Base-by-base conservation (phyloP, 2,113 vertebrate genomes). In the Verasper variegatus region DNA sequence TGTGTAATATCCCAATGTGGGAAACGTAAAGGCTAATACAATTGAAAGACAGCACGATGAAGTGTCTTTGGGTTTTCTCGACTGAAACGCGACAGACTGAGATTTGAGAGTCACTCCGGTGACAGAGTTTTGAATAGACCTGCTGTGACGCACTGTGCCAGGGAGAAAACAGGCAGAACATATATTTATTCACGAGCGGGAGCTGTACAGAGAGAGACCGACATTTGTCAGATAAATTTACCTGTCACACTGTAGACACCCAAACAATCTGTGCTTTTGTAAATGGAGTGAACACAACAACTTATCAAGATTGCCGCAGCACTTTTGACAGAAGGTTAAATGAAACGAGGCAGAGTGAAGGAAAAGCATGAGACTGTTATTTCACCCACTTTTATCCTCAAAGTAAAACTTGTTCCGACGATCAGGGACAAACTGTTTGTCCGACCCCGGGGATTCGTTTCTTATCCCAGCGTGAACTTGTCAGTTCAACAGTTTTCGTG, bases 151-250 rank as follows among this genome's bases (percentile, higher is more conserved):
- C 52, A 71, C 27, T 49, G 56, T 71, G 69, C 51, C 35, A 60
- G 49, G 31, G 60, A 77, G 27, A 56, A n/a, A 40, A 71, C 24
- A 67, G 54, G 64, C 47, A 47, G 35, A 70, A 52, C 72, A 51
- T 67, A 45, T 51, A 76, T 74, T 24, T 64, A 81, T 83, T 62
- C 69, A 59, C 9, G 15, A 62, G 59, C 17, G 0, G 40, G 51
- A 71, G 51, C 40, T 24, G 57, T 14, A 61, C 66, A 71, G 26
- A 55, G 26, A 55, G 26, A 83, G 72, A 86, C 77, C 69, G 82
- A 81, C 80, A 90, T 90, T 85, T 85, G 82, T 87, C 89, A 89
- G 63, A 84, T 60, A 74, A 74, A 90, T 85, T 55, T 82, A 85
- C 70, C 80, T 90, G 89, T 87, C 89, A 90, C 26, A 54, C 67